Evolutionary conservation across 2,113 vertebrate genomes (phyloP), one percentile per base, ranked within the genome.

Genomic region (Zingel zingel): DNA sequence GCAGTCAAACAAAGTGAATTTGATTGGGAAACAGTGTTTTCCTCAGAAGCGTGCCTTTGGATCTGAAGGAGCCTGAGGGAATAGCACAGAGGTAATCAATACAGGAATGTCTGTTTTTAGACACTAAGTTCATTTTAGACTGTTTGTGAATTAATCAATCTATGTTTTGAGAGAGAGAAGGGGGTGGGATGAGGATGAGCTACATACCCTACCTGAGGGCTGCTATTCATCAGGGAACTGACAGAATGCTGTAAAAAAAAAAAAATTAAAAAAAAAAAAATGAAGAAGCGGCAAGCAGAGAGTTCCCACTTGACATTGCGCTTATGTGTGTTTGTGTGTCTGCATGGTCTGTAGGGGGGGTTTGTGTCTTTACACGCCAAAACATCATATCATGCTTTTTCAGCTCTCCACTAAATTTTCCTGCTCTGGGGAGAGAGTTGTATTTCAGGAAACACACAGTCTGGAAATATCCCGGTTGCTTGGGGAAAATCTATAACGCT

Each of bases 121-220:
- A 91, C 71, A 67, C 59, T 58, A 64, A 83, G 80, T 89, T 77
- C 57, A 81, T 89, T 89, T 73, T 84, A 86, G 79, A 65, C 81
- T 68, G 85, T 84, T 83, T 54, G 81, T 66, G 82, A 86, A 85
- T 80, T 81, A 89, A 95, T 95, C 93, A 91, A 94, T 93, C 88
- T 80, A 77, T 90, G 70, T 91, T 90, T 88, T 63, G 63, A 64
- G 69, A 53, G 45, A 61, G 77, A 72, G 57, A 58, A 25, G 58
- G 82, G 76, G 68, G 27, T 71, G 74, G 67, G 81, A 63, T 69
- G 63, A 73, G 56, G 64, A 83, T 67, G 80, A 76, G 66, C n/a
- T 59, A 73, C 86, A 75, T 81, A 71, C 74, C 86, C 72, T 84
- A 84, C 89, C 88, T 71, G 69, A 75, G 93, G 81, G 83, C 79